Percentiles rank a stretch among this genome's conserved stretches.
phyloP scores from a whole-genome alignment of 2,113 vertebrate genomes.

The Albula goreensis region DNA sequence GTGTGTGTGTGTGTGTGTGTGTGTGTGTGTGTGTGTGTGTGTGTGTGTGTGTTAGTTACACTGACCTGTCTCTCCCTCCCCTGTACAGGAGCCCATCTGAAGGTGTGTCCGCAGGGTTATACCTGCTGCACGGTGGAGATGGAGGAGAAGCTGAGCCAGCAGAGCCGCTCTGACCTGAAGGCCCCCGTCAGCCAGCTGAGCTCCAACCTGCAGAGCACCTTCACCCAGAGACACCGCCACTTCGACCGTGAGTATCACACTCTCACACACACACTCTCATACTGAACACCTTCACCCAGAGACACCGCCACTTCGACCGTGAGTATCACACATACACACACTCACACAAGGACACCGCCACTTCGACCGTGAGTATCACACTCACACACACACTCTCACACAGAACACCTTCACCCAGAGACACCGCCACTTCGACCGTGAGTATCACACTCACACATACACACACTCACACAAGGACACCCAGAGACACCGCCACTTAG shows the following conservation, averaged over 20 bases:
- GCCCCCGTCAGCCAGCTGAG: conserved; percentile 81
- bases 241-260: conserved; percentile 73
- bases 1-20: background rate
- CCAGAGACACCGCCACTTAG: conserved; percentile 72
- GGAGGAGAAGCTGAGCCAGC: conserved; percentile 93
- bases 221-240: conserved; percentile 87
- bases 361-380: background rate
- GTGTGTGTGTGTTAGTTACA: too few relatives aligned
- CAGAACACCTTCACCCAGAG: background rate
- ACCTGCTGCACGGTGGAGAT: conserved; percentile 97
- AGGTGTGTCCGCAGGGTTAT: conserved; percentile 89
- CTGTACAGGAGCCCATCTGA: conserved; percentile 86
- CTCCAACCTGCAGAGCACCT: conserved; percentile 81
- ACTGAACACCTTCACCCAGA: background rate
- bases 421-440: conserved; percentile 24
- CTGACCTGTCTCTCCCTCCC: background rate
- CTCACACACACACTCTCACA: background rate
- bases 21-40: conserved; percentile 11
- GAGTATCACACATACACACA: background rate
- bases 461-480: background rate
- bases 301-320: too few relatives aligned
- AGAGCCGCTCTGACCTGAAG: conserved; percentile 88
- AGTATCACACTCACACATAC: conserved; percentile 57
- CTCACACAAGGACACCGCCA: background rate
- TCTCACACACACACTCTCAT: background rate